phyloP scores from a whole-genome alignment of 2,113 vertebrate genomes.

The Rhinolophus ferrumequinum region DNA sequence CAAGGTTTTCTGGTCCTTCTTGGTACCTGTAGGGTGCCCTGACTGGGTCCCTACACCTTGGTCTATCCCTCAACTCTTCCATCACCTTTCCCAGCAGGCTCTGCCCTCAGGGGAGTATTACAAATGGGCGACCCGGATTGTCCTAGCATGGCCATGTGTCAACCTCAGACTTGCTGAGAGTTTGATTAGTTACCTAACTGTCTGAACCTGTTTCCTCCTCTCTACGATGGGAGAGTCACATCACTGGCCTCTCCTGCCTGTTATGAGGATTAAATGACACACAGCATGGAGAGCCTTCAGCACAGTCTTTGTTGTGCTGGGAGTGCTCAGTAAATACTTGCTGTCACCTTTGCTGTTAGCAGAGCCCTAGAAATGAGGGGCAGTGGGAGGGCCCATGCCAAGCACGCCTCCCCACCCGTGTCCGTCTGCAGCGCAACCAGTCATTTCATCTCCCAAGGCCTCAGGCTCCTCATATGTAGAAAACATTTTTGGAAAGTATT shows the following conservation, averaged over 20 bases:
- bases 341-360: background rate
- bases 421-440: background rate
- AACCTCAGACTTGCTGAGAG: background rate
- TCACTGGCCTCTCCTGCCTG: background rate
- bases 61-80: background rate
- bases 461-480: background rate
- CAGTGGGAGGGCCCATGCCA: background rate
- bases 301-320: background rate
- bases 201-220: background rate
- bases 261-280: background rate
- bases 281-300: background rate
- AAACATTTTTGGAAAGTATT: constrained; percentile 1
- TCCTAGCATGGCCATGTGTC: background rate
- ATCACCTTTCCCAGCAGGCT: background rate
- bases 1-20: background rate
- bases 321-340: background rate
- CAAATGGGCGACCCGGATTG: background rate
- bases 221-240: background rate
- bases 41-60: background rate
- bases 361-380: background rate
- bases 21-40: background rate
- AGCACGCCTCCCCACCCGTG: background rate
- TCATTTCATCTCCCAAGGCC: background rate
- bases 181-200: background rate
- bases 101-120: background rate